Evolutionary conservation across 1,140 invertebrate genomes (phyloP).

Genomic region (Vollenhovia emeryi): DNA sequence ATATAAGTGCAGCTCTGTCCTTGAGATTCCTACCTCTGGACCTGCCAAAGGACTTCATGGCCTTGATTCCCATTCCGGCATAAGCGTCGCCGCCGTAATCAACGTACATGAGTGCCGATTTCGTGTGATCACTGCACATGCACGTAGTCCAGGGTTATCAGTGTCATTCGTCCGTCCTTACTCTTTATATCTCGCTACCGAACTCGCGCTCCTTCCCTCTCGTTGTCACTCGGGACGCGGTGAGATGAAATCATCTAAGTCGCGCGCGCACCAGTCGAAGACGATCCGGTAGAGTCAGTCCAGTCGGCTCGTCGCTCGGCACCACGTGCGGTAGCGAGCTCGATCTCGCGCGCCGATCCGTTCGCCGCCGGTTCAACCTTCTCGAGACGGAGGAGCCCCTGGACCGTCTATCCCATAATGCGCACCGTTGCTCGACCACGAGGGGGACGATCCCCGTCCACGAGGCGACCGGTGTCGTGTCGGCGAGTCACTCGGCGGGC

Average conservation of each 20-base stretch:
- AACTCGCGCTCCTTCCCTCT: not conserved
- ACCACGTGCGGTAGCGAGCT: not conserved
- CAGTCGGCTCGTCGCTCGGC: not conserved
- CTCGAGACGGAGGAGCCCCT: not conserved
- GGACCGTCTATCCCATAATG: slow-evolving; percentile 13
- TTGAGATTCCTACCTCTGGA: slow-evolving; percentile 82
- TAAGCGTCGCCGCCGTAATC: slow-evolving; percentile 82
- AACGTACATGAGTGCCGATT: slow-evolving; percentile 82
- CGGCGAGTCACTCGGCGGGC: not conserved
- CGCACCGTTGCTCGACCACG: not conserved
- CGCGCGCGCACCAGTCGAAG: not conserved
- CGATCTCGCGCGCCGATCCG: not conserved
- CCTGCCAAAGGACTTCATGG: slow-evolving; percentile 86
- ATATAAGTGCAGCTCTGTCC: not conserved
- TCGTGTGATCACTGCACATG: slow-evolving; percentile 75
- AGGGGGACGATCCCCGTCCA: not conserved
- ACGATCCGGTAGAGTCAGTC: too few species aligned
- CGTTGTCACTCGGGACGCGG: not conserved
- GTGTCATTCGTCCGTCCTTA: slow-evolving; percentile 58
- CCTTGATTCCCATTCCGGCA: slow-evolving; percentile 86
- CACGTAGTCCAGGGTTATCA: slow-evolving; percentile 68
- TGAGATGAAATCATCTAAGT: not conserved
- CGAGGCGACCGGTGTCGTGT: not conserved
- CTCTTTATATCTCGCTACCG: not conserved
- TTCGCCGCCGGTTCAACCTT: not conserved